Conservation (phyloP, 1,140 invertebrate species). For the Aphidius ervi region DNA sequence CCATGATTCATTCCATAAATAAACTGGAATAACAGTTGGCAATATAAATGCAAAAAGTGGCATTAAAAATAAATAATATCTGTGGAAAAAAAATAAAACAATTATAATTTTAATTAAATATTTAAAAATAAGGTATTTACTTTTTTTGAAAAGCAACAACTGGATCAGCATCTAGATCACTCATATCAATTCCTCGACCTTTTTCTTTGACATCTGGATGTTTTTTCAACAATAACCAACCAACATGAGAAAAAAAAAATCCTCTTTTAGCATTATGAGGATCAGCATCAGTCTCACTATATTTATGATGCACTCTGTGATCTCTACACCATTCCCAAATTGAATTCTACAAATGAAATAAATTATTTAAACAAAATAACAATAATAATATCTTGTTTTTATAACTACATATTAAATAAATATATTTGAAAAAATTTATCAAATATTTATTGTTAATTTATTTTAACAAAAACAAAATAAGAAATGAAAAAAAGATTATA, state of each 20-base stretch:
- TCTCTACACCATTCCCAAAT: neutral
- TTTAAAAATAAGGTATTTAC: neutral
- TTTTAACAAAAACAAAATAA: too few species aligned
- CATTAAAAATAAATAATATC: slow-evolving; percentile 1
- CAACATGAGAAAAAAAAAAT: slow-evolving; percentile 4
- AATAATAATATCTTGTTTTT: neutral
- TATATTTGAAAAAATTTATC: too few species aligned
- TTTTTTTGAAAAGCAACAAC: neutral
- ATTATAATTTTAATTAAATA: neutral
- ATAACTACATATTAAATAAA: too few species aligned
- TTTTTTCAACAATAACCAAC: neutral
- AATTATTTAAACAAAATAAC: neutral
- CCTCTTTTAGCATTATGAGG: slow-evolving; percentile 3
- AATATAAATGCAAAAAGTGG: slow-evolving; percentile 9
- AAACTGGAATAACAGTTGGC: slow-evolving; percentile 13
- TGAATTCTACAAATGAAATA: neutral
- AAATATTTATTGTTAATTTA: too few species aligned
- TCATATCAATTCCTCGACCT: neutral
- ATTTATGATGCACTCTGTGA: slow-evolving; percentile 8
- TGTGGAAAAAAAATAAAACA: neutral
- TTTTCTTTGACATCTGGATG: neutral
- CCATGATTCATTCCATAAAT: slow-evolving; percentile 12
- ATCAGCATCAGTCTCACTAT: slow-evolving; percentile 1
- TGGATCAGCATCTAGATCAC: slow-evolving; percentile 2
- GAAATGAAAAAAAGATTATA: too few species aligned